Percentiles rank a stretch among this genome's conserved stretches.
phyloP scores from a whole-genome alignment of 1,140 invertebrate species.

The Scylla paramamosain region DNA sequence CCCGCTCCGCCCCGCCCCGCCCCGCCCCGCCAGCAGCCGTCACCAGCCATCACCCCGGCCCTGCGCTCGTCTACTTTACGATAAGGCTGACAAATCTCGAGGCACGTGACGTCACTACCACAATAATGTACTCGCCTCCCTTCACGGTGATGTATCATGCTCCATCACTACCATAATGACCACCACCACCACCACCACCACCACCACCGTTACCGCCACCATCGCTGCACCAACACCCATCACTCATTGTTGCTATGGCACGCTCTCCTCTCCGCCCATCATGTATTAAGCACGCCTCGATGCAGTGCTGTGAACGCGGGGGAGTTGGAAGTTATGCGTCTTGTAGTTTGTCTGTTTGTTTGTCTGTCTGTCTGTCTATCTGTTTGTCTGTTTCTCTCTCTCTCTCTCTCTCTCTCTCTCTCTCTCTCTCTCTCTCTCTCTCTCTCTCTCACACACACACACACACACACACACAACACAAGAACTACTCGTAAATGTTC shows the following conservation, averaged over 20 bases:
- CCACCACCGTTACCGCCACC: not conserved
- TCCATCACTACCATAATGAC: not conserved
- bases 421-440: too few species aligned
- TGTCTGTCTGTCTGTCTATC: not conserved
- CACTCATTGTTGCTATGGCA: not conserved
- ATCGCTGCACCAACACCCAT: conserved; percentile 1
- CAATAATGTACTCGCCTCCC: not conserved
- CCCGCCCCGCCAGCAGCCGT: too few species aligned
- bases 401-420: too few species aligned
- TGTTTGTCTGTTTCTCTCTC: not conserved
- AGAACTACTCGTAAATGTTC: too few species aligned
- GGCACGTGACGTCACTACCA: not conserved
- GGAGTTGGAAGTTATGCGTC: not conserved
- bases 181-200: not conserved
- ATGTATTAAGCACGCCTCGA: too few species aligned
- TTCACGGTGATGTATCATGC: not conserved
- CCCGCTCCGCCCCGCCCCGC: not conserved
- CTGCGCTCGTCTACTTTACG: not conserved
- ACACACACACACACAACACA: too few species aligned
- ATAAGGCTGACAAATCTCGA: not conserved
- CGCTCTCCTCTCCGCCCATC: too few species aligned
- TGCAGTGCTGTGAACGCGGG: not conserved
- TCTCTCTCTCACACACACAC: too few species aligned
- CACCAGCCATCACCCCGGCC: not conserved
- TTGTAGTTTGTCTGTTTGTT: not conserved